Conservation (phyloP, 2,797 vertebrate genomes). For the Siniperca undulata region DNA sequence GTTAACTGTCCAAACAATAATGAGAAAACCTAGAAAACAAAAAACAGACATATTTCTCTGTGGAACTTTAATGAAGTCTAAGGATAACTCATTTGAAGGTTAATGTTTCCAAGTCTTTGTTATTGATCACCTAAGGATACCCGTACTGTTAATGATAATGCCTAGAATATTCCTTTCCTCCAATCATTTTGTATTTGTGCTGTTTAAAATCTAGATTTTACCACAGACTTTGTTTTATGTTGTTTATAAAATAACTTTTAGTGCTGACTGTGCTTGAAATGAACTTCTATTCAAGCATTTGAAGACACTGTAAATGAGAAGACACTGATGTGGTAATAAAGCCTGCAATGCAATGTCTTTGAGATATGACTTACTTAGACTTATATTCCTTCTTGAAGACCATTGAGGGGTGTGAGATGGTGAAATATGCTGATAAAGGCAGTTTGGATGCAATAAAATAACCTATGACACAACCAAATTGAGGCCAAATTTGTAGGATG, state of each 20-base stretch:
- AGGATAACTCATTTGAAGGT: constrained; percentile 30
- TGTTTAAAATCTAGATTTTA: not conserved
- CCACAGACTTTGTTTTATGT: not conserved
- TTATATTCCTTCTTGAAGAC: not conserved
- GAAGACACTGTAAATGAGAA: not conserved
- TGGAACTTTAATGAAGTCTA: constrained; percentile 29
- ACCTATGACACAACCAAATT: not conserved
- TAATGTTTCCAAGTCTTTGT: constrained; percentile 47
- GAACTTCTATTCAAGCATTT: not conserved
- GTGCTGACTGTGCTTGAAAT: not conserved
- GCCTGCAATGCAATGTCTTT: not conserved
- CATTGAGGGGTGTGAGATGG: not conserved
- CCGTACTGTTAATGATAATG: not conserved
- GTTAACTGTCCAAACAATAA: not conserved
- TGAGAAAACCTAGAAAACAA: not conserved
- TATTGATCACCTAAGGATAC: constrained; percentile 5
- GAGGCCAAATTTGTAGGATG: not conserved
- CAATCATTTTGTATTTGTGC: not conserved
- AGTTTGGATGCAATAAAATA: not conserved
- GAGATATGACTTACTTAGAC: not conserved
- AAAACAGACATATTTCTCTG: constrained; percentile 2
- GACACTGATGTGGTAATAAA: not conserved
- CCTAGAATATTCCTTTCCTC: not conserved
- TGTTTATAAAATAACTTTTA: not conserved
- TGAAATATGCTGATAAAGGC: not conserved